Evolutionary conservation across 2,797 vertebrate species (phyloP), one percentile per base, ranked within the genome.

Genomic region (Steatocranus sp.): DNA sequence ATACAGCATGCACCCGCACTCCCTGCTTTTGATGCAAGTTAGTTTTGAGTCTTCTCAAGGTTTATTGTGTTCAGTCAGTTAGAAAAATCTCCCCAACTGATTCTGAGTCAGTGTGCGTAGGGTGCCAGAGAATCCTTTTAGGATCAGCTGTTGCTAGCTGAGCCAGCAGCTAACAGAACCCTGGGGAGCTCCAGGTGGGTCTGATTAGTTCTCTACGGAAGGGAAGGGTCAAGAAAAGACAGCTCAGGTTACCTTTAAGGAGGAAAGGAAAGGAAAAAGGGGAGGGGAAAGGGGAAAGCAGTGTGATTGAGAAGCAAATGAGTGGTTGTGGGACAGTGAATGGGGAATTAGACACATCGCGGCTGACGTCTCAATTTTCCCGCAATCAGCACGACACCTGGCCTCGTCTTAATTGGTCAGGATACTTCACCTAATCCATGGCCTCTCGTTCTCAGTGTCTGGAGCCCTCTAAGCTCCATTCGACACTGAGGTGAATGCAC

Each of bases 121-220:
- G 92, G 90, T 93, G 91, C 90, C 92, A 83, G 90, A 91, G 95
- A 92, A 83, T 87, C 87, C 84, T 70, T 83, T 75, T 77, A 75
- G 88, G 91, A 93, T 95, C 91, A 94, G 86, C 88, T 93, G 94
- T 90, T 96, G 94, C 94, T 93, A 88, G 92, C 92, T 93, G 93
- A 95, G 93, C 89, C 93, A 91, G 93, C 89, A 75, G 86, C 91
- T 92, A 92, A 88, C 87, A 85, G 88, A 93, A 82, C 86, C 88
- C 91, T 34, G 76, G 93, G 91, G 92, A 93, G 87, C 93, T 93
- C 91, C 95, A 95, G 95, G 95, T 95, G 92, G 92, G 90, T 82
- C 90, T 95, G 94, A 96, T 96, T 96, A 96, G 93, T 91, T 95
- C 94, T 94, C 93, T 81, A 84, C 9, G 88, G 92, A 94, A 93